phyloP scores from a whole-genome alignment of 2,113 vertebrate genomes.

The Elephas maximus region DNA sequence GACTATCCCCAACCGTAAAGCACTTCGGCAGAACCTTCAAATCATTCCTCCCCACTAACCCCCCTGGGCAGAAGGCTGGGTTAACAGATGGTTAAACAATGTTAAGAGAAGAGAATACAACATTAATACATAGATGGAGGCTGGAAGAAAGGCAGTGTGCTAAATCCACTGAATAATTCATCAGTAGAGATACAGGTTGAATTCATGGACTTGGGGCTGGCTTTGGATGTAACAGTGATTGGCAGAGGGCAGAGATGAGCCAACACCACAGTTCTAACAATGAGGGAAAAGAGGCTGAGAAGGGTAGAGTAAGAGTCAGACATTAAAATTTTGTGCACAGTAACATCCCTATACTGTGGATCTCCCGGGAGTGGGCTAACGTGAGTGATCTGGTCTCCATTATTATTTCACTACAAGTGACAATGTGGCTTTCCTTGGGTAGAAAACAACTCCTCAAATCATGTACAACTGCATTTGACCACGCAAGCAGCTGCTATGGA shows the following conservation, averaged over 20 bases:
- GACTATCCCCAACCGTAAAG: conserved; percentile 76
- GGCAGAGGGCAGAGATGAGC: neutral
- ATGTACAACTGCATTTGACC: neutral
- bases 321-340: neutral
- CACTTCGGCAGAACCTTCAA: conserved; percentile 73
- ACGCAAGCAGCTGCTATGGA: neutral
- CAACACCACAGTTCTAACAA: neutral
- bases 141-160: neutral
- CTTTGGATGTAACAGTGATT: neutral
- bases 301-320: neutral
- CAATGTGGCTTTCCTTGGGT: conserved; percentile 12
- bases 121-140: conserved; percentile 15
- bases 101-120: conserved; percentile 74
- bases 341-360: neutral
- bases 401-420: neutral
- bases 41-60: conserved; percentile 67
- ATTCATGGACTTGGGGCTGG: neutral
- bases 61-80: conserved; percentile 71
- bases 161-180: conserved; percentile 64
- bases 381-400: conserved; percentile 29
- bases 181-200: neutral
- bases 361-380: neutral
- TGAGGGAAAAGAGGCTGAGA: neutral
- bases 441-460: neutral
- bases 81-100: conserved; percentile 85